A percentile compares a stretch with the other conserved stretches of the same genome.
These are phyloP conservation scores for Syritta pipiens DNA, from an alignment of 2,888 invertebrate species.

Conservation along the genomic window DNA sequence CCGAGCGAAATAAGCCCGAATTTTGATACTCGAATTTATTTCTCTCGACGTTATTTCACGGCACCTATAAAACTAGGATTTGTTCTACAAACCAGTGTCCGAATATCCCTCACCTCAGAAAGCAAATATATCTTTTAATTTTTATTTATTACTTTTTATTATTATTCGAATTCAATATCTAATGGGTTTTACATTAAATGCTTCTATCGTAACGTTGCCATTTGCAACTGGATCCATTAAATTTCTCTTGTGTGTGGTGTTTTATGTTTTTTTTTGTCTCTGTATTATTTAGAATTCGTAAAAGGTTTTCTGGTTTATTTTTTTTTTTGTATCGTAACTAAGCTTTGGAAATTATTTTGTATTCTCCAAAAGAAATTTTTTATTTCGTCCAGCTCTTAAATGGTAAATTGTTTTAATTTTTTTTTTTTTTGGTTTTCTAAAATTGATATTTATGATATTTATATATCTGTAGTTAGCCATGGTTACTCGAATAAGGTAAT, in stretches of 20 bases:
- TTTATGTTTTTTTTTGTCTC: not conserved
- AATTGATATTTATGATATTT: conserved; percentile 45
- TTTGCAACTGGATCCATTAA: conserved; percentile 47
- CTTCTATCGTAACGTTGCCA: conserved; percentile 44
- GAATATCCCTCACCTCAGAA: no score
- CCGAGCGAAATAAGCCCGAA: no score
- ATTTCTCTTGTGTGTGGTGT: conserved; percentile 31
- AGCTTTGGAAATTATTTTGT: not conserved
- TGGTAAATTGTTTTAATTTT: conserved; percentile 21
- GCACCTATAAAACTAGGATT: no score
- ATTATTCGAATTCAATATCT: conserved; percentile 65
- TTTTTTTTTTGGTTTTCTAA: conserved; percentile 5
- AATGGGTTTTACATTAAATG: conserved; percentile 66
- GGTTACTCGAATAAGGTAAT: conserved; percentile 18
- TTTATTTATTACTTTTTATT: conserved; percentile 47
- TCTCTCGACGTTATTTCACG: no score
- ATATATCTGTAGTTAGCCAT: conserved; percentile 34
- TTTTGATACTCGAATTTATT: no score
- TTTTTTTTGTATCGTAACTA: not conserved
- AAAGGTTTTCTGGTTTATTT: conserved; percentile 10
- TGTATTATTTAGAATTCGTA: conserved; percentile 47
- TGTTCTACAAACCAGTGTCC: no score
- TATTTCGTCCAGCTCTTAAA: conserved; percentile 19
- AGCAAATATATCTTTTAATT: not conserved
- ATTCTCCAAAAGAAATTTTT: not conserved